These are phyloP conservation scores for Bombus sibiricus DNA, from an alignment of 1,140 invertebrate species.

Conservation along the genomic window DNA sequence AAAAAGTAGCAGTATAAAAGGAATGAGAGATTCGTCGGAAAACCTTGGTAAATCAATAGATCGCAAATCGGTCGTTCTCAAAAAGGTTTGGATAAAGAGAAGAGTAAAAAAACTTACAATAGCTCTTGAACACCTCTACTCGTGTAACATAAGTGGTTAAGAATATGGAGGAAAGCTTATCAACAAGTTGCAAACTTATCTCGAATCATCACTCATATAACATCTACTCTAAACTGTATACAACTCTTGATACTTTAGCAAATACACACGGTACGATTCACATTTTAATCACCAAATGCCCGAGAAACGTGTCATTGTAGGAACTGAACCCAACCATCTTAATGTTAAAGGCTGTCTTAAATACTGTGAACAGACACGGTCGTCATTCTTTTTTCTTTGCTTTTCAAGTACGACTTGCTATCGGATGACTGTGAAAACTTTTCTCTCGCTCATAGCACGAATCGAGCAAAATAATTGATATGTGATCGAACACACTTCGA, in stretches of 20 bases:
- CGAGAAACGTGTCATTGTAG: slow-evolving; percentile 68
- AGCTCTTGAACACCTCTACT: slow-evolving; percentile 17
- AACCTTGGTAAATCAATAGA: slow-evolving; percentile 24
- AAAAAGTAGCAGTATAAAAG: slow-evolving; percentile 30
- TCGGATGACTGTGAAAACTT: slow-evolving; percentile 51
- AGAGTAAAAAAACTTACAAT: slow-evolving; percentile 19
- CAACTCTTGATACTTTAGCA: slow-evolving; percentile 60
- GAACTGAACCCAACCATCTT: slow-evolving; percentile 75
- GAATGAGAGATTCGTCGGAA: slow-evolving; percentile 47
- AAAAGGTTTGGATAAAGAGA: slow-evolving; percentile 5
- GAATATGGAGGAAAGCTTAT: slow-evolving; percentile 24
- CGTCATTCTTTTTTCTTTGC: slow-evolving; percentile 5
- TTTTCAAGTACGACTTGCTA: slow-evolving; percentile 32
- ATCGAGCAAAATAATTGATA: slow-evolving; percentile 3
- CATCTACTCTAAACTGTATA: slow-evolving; percentile 62
- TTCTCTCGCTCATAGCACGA: neutral
- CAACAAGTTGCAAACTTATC: slow-evolving; percentile 54
- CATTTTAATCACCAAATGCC: slow-evolving; percentile 73
- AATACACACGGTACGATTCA: slow-evolving; percentile 71
- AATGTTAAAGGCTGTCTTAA: slow-evolving; percentile 68
- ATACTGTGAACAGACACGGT: slow-evolving; percentile 57
- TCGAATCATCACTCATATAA: slow-evolving; percentile 58
- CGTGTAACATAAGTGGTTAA: slow-evolving; percentile 19
- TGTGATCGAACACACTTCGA: neutral
- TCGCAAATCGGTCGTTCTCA: slow-evolving; percentile 46